Base-by-base conservation (phyloP, 92 coral and sea anemone species). In the Chrysogorgia sp. region DNA sequence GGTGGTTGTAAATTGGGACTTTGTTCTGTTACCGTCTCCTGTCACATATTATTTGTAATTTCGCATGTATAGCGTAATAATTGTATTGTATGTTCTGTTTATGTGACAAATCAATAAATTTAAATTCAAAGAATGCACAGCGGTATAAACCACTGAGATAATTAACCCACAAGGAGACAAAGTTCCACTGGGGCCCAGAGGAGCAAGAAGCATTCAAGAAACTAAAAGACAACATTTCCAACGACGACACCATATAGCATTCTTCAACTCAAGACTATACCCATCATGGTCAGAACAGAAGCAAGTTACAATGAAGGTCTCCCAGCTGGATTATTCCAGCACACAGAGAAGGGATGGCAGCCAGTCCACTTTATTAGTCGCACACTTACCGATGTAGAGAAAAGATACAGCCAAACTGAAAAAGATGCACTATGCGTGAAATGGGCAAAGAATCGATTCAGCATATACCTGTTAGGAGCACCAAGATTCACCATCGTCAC, bases 271-370 rank as follows among this genome's bases (percentile, higher is more conserved):
- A 37, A 12, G 12, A 37, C 43, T 4, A 12, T n/a, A n/a, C 90
- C 82, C 19, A 80, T 77, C 50, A 85, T 86, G 86, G 74, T 86
- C n/a, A 58, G 90, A 75, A 83, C 83, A 3, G 90, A 89, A 56
- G 88, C 86, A 25, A 86, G 90, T 65, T 89, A 82, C 82, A 86
- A 89, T 32, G 86, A 89, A 79, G 91, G 91, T 7, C 83, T 85
- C 0, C 79, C 88, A 24, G 86, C 86, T 13, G 49, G 82, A 81
- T 17, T 52, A 23, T 52, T 52, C 59, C 59, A 52, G 59, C 6
- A 52, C 8, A 52, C 59, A 52, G 21, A 17, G 22, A 17, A 52
- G 17, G 59, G 59, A 17, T 52, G 59, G 59, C 84, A 84, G 34
- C 85, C 90, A 59, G 88, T 90, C 37, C 84, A 87, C 80, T 90